phyloP scores from a whole-genome alignment of 30 jellyfish, hydroid and myxozoan genomes.

The Aurelia aurita region DNA sequence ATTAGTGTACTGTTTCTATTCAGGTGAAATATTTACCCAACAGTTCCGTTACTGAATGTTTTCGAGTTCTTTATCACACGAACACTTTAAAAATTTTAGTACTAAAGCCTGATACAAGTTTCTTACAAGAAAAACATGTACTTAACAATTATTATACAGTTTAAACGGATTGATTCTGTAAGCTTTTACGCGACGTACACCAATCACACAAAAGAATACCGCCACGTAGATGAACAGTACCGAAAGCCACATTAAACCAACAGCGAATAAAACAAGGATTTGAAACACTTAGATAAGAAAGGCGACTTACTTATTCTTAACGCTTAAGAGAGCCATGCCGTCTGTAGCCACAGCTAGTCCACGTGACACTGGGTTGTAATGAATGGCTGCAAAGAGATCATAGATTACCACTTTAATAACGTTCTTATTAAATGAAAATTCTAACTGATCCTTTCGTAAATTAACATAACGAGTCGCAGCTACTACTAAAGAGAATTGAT shows the following conservation, averaged over 20 bases:
- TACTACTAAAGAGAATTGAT: constrained; percentile 56
- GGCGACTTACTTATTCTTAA: constrained; percentile 87
- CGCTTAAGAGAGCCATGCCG: constrained; percentile 86
- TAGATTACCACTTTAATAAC: constrained; percentile 30
- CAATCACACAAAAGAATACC: constrained; percentile 47
- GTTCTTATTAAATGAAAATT: constrained; percentile 35
- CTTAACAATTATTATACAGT: background rate
- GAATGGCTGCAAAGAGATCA: constrained; percentile 79
- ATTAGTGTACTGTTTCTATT: no score
- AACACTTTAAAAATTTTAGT: no score
- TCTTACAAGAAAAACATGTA: no score
- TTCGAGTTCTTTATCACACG: no score
- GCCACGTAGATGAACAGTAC: constrained; percentile 44
- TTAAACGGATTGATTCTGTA: background rate
- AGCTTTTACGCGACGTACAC: background rate
- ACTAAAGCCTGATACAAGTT: no score
- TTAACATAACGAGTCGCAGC: constrained; percentile 71
- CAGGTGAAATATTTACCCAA: no score
- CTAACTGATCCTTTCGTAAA: constrained; percentile 36
- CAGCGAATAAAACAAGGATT: constrained; percentile 32
- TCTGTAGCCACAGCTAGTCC: constrained; percentile 98
- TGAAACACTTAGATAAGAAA: constrained; percentile 29
- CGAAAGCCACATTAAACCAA: constrained; percentile 54
- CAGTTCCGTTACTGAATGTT: no score
- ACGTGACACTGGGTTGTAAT: constrained; percentile 96